phyloP scores from a whole-genome alignment of 2,888 invertebrate genomes.

The Plutella xylostella region DNA sequence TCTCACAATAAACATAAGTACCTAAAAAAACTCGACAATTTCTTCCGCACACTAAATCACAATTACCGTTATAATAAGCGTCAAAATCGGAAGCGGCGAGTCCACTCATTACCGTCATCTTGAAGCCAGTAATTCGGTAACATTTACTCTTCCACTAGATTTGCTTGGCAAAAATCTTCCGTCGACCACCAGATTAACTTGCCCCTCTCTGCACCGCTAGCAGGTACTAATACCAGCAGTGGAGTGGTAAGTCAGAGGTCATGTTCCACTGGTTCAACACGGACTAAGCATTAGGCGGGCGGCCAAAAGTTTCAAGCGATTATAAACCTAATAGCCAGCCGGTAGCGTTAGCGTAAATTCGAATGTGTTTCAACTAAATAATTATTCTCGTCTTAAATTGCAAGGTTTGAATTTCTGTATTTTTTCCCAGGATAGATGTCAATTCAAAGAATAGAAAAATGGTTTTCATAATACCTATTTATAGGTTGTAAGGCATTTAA shows the following conservation, averaged over 20 bases:
- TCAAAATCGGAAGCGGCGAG: background rate
- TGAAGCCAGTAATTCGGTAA: background rate
- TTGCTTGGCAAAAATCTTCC: too few relatives aligned
- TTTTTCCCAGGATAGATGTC: too few relatives aligned
- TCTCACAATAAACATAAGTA: too few relatives aligned
- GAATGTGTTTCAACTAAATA: too few relatives aligned
- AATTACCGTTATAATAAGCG: background rate
- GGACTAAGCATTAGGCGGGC: slow-evolving; percentile 36
- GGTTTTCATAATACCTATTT: too few relatives aligned
- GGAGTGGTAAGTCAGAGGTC: background rate
- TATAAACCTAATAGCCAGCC: slow-evolving; percentile 27
- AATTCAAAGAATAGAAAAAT: too few relatives aligned
- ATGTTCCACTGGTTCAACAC: background rate
- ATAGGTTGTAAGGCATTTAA: too few relatives aligned
- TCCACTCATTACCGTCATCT: background rate
- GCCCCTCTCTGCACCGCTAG: background rate
- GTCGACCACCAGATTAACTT: background rate
- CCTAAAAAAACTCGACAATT: background rate
- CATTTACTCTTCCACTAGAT: background rate
- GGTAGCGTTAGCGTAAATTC: background rate
- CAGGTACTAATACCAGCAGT: background rate
- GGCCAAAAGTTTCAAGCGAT: slow-evolving; percentile 38
- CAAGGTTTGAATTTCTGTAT: too few relatives aligned
- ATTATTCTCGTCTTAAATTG: too few relatives aligned
- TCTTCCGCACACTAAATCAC: background rate